Evolutionary conservation across 2,113 vertebrate genomes (phyloP), one percentile per base, ranked within the genome.

Genomic region (Callipepla squamata): DNA sequence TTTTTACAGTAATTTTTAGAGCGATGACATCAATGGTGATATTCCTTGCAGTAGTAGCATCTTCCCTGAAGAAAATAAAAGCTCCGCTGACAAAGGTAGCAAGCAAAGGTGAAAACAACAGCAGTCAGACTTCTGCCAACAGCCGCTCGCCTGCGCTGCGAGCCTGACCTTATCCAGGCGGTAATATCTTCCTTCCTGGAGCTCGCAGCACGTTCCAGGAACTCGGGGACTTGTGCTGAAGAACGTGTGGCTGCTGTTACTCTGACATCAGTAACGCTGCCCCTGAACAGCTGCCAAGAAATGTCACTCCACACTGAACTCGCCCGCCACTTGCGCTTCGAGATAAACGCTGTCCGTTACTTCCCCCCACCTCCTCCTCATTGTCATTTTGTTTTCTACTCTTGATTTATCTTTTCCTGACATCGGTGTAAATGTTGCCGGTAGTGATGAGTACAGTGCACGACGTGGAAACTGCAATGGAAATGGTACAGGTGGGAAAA

Each of bases 381-480:
- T 38, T 23, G 13, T 80, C 22, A 42, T 87, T n/a, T 66, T 67
- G 68, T 28, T 92, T 77, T 73, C n/a, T 47, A 26, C n/a, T 75
- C 26, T 40, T 13, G 16, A 13, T 89, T 85, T 67, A 45, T 48
- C 34, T 76, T 53, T 19, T 38, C 48, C 74, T 90, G 70, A 36
- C 34, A 68, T 67, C 6, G 11, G 13, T 25, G 26, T 72, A 0
- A 0, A 23, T 63, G 61, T 76, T 84, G 73, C 45, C 75, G 42
- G 80, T 73, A 93, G 94, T 10, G 92, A 95, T 42, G 94, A 96
- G 79, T 92, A 32, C 1, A 94, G 92, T 2, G 89, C 95, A 40
- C 1, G 95, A 20, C 3, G 10, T n/a, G 95, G 97, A 61, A 97
- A 96, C 2, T 79, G 92, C 93, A 95, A 90, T 11, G 90, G 95